Evolutionary conservation across 2,888 invertebrate species (phyloP).

Genomic region (Lasioglossum leucozonium): DNA sequence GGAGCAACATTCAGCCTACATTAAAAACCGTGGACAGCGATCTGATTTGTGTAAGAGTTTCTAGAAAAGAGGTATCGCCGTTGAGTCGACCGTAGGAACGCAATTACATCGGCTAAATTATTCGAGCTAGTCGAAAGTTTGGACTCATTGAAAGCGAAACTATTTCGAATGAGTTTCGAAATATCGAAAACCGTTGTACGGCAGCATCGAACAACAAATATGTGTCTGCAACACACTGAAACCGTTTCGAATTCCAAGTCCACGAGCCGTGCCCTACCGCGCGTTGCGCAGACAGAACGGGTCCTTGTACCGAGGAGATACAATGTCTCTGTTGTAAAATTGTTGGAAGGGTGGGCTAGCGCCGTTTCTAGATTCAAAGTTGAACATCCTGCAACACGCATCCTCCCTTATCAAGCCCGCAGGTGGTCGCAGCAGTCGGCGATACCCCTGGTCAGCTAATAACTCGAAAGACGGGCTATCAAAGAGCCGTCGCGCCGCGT

Average conservation of each 20-base stretch:
- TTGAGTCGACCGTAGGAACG: neutral
- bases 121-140: neutral
- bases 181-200: slow-evolving; percentile 10
- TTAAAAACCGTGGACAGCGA: neutral
- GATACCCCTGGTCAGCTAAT: slow-evolving; percentile 39
- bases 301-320: neutral
- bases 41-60: neutral
- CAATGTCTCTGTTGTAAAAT: slow-evolving; percentile 38
- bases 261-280: neutral
- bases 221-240: neutral
- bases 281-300: neutral
- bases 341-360: neutral
- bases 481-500: slow-evolving; percentile 16
- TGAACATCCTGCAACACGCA: slow-evolving; percentile 11
- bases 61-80: neutral
- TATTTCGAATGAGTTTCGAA: neutral
- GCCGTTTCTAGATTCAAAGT: neutral
- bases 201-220: neutral
- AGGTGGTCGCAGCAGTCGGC: slow-evolving; percentile 44
- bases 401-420: slow-evolving; percentile 52
- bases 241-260: slow-evolving; percentile 17
- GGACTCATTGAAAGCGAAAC: neutral
- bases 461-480: slow-evolving; percentile 48
- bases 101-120: neutral
- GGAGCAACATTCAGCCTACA: neutral